These are phyloP conservation scores for Toxotes lorentzi DNA, from an alignment of 2,797 vertebrate genomes.

Conservation along the genomic window DNA sequence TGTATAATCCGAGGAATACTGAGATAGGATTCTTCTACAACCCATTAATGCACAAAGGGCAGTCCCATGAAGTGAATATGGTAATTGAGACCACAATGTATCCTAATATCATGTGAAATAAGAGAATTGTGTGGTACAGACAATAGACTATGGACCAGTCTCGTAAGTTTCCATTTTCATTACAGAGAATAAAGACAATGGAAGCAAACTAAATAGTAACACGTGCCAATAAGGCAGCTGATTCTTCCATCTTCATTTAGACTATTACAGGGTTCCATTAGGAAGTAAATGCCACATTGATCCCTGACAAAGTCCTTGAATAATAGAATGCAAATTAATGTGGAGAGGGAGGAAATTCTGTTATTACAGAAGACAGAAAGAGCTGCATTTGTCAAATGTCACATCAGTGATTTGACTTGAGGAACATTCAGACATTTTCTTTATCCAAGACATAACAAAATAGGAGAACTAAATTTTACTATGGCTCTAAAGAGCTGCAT, in stretches of 20 bases:
- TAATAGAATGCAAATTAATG: conserved; percentile 63
- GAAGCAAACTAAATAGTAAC: conserved; percentile 42
- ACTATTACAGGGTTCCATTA: conserved; percentile 64
- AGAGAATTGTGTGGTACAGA: conserved; percentile 33
- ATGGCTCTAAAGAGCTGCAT: conserved; percentile 2
- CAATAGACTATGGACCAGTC: conserved; percentile 34
- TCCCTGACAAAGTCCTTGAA: conserved; percentile 62
- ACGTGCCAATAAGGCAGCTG: conserved; percentile 30
- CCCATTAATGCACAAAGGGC: conserved; percentile 43
- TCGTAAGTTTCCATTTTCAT: conserved; percentile 45
- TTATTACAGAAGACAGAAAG: conserved; percentile 51
- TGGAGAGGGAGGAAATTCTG: conserved; percentile 49
- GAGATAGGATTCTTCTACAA: conserved; percentile 27
- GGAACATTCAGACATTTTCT: conserved; percentile 23
- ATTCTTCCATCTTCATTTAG: conserved; percentile 68
- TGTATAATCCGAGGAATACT: conserved; percentile 10
- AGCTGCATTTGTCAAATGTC: conserved; percentile 54
- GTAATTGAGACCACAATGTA: conserved; percentile 39
- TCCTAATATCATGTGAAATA: conserved; percentile 33
- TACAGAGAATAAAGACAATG: conserved; percentile 42
- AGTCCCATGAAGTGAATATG: conserved; percentile 31
- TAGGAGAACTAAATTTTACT: conserved; percentile 11
- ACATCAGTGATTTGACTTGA: conserved; percentile 35
- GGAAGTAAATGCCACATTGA: conserved; percentile 70
- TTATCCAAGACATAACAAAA: conserved; percentile 19